Evolutionary conservation across 2,113 vertebrate genomes (phyloP), one percentile per base, ranked within the genome.

Genomic region (Pachyramphus minor): DNA sequence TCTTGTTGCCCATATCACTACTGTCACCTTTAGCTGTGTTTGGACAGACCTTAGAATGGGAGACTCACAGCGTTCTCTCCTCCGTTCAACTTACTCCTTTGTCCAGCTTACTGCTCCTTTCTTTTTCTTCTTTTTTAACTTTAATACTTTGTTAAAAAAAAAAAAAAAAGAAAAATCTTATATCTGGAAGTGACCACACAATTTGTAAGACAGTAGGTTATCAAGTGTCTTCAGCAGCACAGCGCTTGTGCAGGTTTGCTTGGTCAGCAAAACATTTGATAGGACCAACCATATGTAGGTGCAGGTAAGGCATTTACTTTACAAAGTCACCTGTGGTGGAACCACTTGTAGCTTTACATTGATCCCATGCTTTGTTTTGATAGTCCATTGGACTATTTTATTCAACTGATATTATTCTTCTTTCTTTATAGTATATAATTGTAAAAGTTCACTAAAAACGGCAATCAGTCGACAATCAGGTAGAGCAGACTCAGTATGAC

Each of bases 231-330:
- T 53, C 52, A 64, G 24, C 55, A 58, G 56, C 49, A 58, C 30
- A 22, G 27, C 10, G 45, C n/a, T 66, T 23, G 31, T 9, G 12
- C 58, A 50, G 49, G 49, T 50, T 27, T 50, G 25, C 25, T 27
- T 41, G 9, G 14, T n/a, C 35, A 50, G 49, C 41, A 60, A 24
- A 73, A 27, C 27, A 60, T 25, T 7, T 45, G 30, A 33, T 8
- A 58, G 31, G 49, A 75, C 68, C 37, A 52, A 39, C 21, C 11
- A 12, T 9, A 35, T 13, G 3, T 13, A 37, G 9, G 6, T 8
- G 5, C 1, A 0, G 14, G 10, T 52, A 37, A 58, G 5, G 4
- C 14, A 44, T 41, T 22, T 35, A 21, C 24, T 56, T 45, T 11
- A 50, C 27, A 30, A 50, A 52, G 18, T 31, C 39, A 63, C 14